Evolutionary conservation across 2,888 invertebrate species (phyloP), one percentile per base, ranked within the genome.

Genomic region (Amphipyra berbera): DNA sequence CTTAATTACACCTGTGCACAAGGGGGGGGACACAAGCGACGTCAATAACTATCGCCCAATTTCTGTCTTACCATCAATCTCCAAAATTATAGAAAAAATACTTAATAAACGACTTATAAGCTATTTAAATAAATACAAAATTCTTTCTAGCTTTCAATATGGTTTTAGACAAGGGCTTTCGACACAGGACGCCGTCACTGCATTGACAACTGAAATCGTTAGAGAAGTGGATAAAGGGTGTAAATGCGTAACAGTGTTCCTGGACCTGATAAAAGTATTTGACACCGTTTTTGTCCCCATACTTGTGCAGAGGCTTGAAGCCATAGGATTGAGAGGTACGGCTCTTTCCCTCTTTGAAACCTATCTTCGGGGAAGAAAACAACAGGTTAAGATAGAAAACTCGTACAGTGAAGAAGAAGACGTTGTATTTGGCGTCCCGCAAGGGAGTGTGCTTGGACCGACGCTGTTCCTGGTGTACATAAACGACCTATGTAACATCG

Each of bases 11-110:
- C 61, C 68, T n/a, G 57, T 63, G 15, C 53, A 53, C 47, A 76
- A 78, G 47, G 40, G 46, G 10, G 78, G 76, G 13, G 44, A 61
- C n/a, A 50, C 47, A 46, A 49, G 55, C 38, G 35, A 62, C 42
- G 56, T 70, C 2, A 61, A 47, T 21, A 77, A 77, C 15, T 74
- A 72, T 13, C 42, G 68, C 0, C 70, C 73, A 4, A 74, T 74
- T 3, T 74, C 74, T 4, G 59, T 76, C 4, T 35, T 65, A 12
- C 47, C 60, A n/a, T 41, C 44, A 1, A 35, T 65, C 4, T 60
- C 65, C 0, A 65, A 65, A 57, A 61, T 65, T n/a, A 4, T 65
- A n/a, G 65, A 65, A 61, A 60, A 57, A 37, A 14, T 53, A 14
- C 13, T 61, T 7, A 65, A 65, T 48, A 49, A 46, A 2, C 52